A percentile compares a stretch with the other conserved stretches of the same genome.
Conservation (phyloP, 37 sponge, comb jelly and placozoan genomes). For the Cladorhizidae sp. region DNA sequence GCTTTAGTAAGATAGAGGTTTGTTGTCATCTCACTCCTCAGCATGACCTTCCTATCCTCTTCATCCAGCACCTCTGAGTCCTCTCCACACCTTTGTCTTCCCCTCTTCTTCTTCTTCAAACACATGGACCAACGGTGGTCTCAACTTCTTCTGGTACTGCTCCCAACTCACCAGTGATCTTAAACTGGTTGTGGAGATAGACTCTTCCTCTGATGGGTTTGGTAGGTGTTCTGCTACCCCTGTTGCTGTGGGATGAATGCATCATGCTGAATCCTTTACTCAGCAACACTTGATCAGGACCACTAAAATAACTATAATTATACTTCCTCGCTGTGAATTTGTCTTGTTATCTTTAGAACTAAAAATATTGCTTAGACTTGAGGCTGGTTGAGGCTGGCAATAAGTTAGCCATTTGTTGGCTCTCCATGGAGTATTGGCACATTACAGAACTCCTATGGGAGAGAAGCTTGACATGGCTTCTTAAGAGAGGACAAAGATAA, state of each 20-base stretch:
- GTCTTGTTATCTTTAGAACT: not conserved
- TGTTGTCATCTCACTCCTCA: too few species aligned
- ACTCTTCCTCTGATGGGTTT: too few species aligned
- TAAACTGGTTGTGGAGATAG: not conserved
- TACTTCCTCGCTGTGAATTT: slow-evolving; percentile 1
- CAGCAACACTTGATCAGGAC: not conserved
- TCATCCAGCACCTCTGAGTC: too few species aligned
- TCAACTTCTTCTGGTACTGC: slow-evolving; percentile 27
- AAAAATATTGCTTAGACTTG: not conserved
- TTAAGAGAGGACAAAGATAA: slow-evolving; percentile 1
- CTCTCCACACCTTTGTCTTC: not conserved
- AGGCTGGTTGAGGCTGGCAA: not conserved
- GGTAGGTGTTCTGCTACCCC: too few species aligned
- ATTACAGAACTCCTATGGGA: not conserved
- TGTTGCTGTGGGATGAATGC: too few species aligned
- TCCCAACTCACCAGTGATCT: slow-evolving; percentile 11
- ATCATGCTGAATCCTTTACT: not conserved
- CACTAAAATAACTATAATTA: too few species aligned
- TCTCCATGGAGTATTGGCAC: slow-evolving; percentile 5
- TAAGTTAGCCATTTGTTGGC: not conserved
- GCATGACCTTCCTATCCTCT: too few species aligned
- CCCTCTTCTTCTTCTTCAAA: not conserved
- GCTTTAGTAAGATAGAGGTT: too few species aligned
- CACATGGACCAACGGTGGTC: not conserved
- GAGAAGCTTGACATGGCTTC: not conserved